Base-by-base conservation (phyloP, 1,140 invertebrate genomes). In the Lethrus apterus region DNA sequence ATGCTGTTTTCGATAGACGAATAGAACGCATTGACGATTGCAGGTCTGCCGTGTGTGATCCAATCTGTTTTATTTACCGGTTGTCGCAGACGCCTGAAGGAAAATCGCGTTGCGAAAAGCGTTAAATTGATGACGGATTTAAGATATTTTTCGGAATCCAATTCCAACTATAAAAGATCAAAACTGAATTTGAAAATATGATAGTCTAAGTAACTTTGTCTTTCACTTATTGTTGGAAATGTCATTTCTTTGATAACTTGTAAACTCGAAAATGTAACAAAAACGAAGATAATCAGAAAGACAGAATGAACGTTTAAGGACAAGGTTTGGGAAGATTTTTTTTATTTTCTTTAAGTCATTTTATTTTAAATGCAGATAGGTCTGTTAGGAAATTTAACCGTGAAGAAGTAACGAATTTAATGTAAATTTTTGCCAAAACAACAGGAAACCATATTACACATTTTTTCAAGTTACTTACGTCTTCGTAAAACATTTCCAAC, bases 1-100 rank as follows among this genome's bases (percentile, higher is more conserved):
- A 83, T 82, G 45, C 75, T 77, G 60, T 83, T 83, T 59, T 81
- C 78, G 30, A 79, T 70, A 0, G 77, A 70, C 26, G 74, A 78
- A 56, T 83, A 83, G 55, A 74, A 82, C 15, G 80, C 80, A 56
- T 83, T 83, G n/a, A 82, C 79, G 40, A 80, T 69, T 2, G 78
- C 77, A 8, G 79, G 74, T 45, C 71, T 63, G n/a, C 77, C 76
- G 54, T 81, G 77, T 17, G 71, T 75, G 20, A 77, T 74, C 79
- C 79, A 83, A 53, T 84, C 79, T 26, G 73, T 75, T 64, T 81
- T 82, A 57, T 83, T 79, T 0, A 83, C 78, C 2, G 71, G 68
- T 57, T 79, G 73, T 14, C 78, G 58, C 1, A 83, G 61, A 41
- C 75, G 69, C n/a, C 69, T 69, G 54, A 81, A 76, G 11, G 74